phyloP scores from a whole-genome alignment of 2,888 invertebrate species.

The Carterocephalus palaemon region DNA sequence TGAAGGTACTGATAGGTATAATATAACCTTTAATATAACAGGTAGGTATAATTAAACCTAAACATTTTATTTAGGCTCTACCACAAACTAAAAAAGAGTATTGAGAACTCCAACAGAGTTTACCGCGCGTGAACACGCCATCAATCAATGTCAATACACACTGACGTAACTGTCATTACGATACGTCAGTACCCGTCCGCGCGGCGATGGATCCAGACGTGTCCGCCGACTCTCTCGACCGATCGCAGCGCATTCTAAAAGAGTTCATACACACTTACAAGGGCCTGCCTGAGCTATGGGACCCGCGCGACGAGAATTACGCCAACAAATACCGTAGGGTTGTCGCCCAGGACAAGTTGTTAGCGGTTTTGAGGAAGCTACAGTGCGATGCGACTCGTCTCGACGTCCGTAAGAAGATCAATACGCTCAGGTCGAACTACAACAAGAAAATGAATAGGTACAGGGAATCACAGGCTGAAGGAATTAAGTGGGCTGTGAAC shows the following conservation, averaged over 20 bases:
- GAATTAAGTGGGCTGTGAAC: constrained; percentile 10
- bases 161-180: constrained; percentile 2
- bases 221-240: background rate
- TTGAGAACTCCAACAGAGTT: too few relatives aligned
- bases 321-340: constrained; percentile 24
- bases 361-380: constrained; percentile 21
- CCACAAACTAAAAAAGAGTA: too few relatives aligned
- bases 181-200: constrained; percentile 11
- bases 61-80: too few relatives aligned
- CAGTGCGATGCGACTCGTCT: constrained; percentile 25
- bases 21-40: too few relatives aligned
- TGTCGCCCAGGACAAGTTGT: constrained; percentile 20
- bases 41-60: too few relatives aligned
- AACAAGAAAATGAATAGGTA: constrained; percentile 26
- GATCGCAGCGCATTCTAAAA: background rate
- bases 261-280: constrained; percentile 7
- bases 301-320: constrained; percentile 20
- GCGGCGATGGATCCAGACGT: constrained; percentile 13
- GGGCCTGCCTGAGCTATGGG: constrained; percentile 21
- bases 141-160: constrained; percentile 11
- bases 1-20: too few relatives aligned
- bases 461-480: constrained; percentile 2
- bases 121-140: constrained; percentile 5
- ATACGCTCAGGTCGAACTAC: constrained; percentile 30
- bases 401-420: constrained; percentile 31